Percentiles rank a stretch among this genome's conserved stretches.
Evolutionary conservation across 2,888 invertebrate genomes (phyloP).

Genomic region (Nephrotoma guestfalica): DNA sequence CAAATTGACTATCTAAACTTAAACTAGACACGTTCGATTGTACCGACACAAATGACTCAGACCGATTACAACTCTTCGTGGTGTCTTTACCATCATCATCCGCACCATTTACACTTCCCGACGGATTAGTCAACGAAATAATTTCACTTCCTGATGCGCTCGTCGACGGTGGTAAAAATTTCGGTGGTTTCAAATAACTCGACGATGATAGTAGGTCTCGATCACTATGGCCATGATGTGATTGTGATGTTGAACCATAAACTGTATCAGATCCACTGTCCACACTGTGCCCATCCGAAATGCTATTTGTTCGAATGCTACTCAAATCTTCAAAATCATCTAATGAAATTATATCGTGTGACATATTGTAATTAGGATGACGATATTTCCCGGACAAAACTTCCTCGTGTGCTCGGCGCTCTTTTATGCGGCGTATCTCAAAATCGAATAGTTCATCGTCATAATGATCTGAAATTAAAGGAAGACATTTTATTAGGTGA

Average conservation of each 20-base stretch:
- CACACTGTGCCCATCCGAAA: neutral
- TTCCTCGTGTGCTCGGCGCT: slow-evolving; percentile 31
- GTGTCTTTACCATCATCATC: neutral
- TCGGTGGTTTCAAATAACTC: neutral
- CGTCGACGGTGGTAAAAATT: slow-evolving; percentile 1
- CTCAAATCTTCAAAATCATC: slow-evolving; percentile 3
- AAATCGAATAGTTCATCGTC: slow-evolving; percentile 33
- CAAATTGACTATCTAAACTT: slow-evolving; percentile 39
- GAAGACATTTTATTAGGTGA: neutral
- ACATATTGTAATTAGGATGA: slow-evolving; percentile 26
- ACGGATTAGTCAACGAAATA: neutral
- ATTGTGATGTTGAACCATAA: neutral
- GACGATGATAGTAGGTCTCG: neutral
- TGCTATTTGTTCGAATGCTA: neutral
- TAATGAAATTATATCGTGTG: slow-evolving; percentile 14
- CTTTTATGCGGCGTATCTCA: slow-evolving; percentile 30
- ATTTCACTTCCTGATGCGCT: neutral
- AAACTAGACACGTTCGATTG: slow-evolving; percentile 49
- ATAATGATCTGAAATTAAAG: neutral
- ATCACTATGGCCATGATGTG: neutral
- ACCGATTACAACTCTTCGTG: neutral
- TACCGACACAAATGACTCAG: slow-evolving; percentile 40
- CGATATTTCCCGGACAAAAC: slow-evolving; percentile 31
- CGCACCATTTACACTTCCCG: neutral
- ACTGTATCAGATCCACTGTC: neutral